phyloP scores from a whole-genome alignment of 2,797 vertebrate species.

The Hydrophis major region DNA sequence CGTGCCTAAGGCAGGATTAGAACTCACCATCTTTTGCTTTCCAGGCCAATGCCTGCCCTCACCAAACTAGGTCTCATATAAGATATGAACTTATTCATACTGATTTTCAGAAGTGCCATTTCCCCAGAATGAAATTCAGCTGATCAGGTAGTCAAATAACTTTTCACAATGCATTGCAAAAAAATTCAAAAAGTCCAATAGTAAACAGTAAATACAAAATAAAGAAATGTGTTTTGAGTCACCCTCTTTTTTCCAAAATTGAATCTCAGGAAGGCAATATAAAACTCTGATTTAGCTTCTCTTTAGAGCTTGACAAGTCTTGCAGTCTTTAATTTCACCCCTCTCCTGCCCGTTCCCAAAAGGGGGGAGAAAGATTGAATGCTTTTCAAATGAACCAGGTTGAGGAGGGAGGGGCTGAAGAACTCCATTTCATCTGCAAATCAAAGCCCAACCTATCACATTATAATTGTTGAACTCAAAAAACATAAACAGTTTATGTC shows the following conservation, averaged over 20 bases:
- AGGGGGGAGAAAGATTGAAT: slow-evolving; percentile 61
- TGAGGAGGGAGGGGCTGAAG: slow-evolving; percentile 45
- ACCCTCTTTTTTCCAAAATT: slow-evolving; percentile 60
- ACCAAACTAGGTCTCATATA: background rate
- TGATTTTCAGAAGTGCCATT: slow-evolving; percentile 9
- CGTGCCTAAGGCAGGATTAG: background rate
- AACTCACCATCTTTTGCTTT: background rate
- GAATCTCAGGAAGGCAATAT: slow-evolving; percentile 52
- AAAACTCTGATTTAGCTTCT: slow-evolving; percentile 63
- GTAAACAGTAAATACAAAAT: slow-evolving; percentile 27
- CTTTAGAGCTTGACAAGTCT: slow-evolving; percentile 66
- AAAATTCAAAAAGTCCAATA: slow-evolving; percentile 38
- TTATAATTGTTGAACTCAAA: slow-evolving; percentile 79
- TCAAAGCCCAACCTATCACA: slow-evolving; percentile 73
- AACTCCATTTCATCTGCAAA: slow-evolving; percentile 73
- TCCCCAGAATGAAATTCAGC: slow-evolving; percentile 30
- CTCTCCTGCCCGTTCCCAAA: background rate
- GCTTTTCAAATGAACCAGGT: slow-evolving; percentile 70
- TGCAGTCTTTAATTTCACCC: slow-evolving; percentile 73
- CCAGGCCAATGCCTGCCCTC: background rate
- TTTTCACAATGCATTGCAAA: slow-evolving; percentile 23
- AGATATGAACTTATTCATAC: background rate
- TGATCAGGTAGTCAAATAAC: slow-evolving; percentile 35
- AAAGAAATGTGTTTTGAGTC: slow-evolving; percentile 63
- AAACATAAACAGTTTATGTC: slow-evolving; percentile 83